phyloP scores from a whole-genome alignment of 2,113 vertebrate genomes.

The Psittacus erithacus region DNA sequence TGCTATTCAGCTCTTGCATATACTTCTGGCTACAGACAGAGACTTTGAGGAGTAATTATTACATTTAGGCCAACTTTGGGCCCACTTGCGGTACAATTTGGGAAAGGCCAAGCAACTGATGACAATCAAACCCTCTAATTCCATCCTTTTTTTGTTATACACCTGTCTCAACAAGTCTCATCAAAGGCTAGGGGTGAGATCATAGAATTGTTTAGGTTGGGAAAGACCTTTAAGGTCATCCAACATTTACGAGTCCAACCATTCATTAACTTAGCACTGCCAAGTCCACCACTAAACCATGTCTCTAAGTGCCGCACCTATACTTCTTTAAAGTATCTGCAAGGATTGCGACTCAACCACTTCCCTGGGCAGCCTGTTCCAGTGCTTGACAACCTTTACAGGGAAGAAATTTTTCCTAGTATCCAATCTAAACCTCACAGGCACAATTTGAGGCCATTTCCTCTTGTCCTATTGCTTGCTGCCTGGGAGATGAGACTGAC shows the following conservation, averaged over 20 bases:
- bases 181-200: neutral
- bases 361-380: neutral
- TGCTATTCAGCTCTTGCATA: neutral
- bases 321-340: neutral
- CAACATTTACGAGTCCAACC: neutral
- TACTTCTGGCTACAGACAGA: neutral
- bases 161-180: neutral
- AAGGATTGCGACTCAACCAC: neutral
- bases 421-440: neutral
- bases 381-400: neutral
- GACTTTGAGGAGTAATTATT: neutral
- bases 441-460: neutral
- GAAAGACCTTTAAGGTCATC: neutral
- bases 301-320: neutral
- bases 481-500: neutral
- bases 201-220: neutral
- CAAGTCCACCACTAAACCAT: neutral
- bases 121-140: neutral
- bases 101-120: neutral
- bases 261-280: neutral
- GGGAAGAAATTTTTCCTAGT: neutral
- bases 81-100: neutral
- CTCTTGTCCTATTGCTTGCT: neutral
- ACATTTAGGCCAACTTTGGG: neutral
- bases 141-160: neutral